Evolutionary conservation across 2,113 vertebrate species (phyloP).

Genomic region (Hiodon tergisus): DNA sequence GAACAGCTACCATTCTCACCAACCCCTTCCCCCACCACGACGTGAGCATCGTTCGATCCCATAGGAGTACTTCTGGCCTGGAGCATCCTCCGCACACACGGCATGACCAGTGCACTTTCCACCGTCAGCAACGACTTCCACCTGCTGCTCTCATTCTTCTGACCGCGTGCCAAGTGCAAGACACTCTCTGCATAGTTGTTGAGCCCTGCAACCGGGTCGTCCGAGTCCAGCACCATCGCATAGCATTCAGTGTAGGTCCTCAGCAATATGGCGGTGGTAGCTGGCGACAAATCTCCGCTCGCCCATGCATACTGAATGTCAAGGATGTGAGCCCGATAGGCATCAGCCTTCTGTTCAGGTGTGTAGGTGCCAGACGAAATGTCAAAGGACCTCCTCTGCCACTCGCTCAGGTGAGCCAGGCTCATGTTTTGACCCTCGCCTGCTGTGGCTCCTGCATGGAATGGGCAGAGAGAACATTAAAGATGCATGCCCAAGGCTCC

Average conservation of each 20-base stretch:
- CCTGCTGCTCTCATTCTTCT: constrained; percentile 77
- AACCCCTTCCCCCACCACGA: constrained; percentile 54
- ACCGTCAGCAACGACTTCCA: constrained; percentile 82
- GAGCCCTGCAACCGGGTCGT: constrained; percentile 71
- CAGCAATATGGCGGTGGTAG: constrained; percentile 73
- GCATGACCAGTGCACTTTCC: constrained; percentile 69
- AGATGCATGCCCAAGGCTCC: constrained; percentile 36
- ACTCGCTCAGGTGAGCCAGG: constrained; percentile 76
- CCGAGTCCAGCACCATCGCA: constrained; percentile 81
- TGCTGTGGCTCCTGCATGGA: constrained; percentile 55
- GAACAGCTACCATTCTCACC: constrained; percentile 29
- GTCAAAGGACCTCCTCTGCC: constrained; percentile 86
- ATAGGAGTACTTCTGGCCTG: constrained; percentile 44
- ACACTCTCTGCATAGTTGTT: constrained; percentile 88
- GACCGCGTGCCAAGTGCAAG: constrained; percentile 75
- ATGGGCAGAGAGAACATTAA: constrained; percentile 51
- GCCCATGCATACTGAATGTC: constrained; percentile 89
- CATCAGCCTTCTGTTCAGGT: constrained; percentile 80
- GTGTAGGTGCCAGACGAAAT: constrained; percentile 74
- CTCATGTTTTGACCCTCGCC: constrained; percentile 56
- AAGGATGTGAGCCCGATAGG: constrained; percentile 79
- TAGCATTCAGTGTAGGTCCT: constrained; percentile 79
- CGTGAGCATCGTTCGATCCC: constrained; percentile 51
- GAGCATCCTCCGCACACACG: constrained; percentile 71
- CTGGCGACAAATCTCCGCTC: constrained; percentile 76